phyloP scores from a whole-genome alignment of 2,888 invertebrate genomes.

The Troglohyphantes excavatus region DNA sequence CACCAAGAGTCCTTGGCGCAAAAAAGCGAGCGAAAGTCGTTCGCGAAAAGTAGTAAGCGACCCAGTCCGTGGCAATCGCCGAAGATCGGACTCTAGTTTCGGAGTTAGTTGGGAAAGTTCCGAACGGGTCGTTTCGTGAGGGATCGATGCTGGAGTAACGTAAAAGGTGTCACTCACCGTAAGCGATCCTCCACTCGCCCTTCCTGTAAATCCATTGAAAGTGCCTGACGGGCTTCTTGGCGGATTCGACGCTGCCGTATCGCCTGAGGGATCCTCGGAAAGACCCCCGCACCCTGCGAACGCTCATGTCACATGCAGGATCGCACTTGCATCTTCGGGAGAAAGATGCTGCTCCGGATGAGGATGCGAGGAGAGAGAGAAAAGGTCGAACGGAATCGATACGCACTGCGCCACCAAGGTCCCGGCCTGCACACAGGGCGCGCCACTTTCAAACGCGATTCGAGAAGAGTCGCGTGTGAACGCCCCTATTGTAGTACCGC shows the following conservation, averaged over 20 bases:
- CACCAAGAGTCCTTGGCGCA: no score
- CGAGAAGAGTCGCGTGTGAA: no score
- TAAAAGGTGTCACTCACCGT: conserved; percentile 80
- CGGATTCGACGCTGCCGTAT: conserved; percentile 81
- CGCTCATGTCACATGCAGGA: conserved; percentile 80
- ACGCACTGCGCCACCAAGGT: conserved; percentile 40
- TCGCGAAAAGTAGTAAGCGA: conserved; percentile 22
- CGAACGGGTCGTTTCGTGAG: conserved; percentile 24
- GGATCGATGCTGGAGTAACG: conserved; percentile 67
- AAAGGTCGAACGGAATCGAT: conserved; percentile 39
- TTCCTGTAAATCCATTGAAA: conserved; percentile 81
- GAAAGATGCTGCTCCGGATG: conserved; percentile 19
- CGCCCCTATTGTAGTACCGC: no score
- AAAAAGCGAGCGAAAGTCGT: neutral
- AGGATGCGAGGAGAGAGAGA: conserved; percentile 14
- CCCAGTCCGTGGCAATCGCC: neutral
- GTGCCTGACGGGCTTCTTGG: conserved; percentile 80
- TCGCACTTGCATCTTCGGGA: conserved; percentile 47
- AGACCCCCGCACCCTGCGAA: conserved; percentile 81
- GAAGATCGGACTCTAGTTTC: conserved; percentile 62
- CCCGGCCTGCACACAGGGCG: neutral
- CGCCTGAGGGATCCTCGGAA: conserved; percentile 81
- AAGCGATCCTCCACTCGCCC: conserved; percentile 81
- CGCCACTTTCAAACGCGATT: no score
- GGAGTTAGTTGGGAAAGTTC: conserved; percentile 42